Percentiles rank a stretch among this genome's conserved stretches.
These are phyloP conservation scores for Struthio camelus DNA, from an alignment of 2,113 vertebrate species.

Conservation along the genomic window DNA sequence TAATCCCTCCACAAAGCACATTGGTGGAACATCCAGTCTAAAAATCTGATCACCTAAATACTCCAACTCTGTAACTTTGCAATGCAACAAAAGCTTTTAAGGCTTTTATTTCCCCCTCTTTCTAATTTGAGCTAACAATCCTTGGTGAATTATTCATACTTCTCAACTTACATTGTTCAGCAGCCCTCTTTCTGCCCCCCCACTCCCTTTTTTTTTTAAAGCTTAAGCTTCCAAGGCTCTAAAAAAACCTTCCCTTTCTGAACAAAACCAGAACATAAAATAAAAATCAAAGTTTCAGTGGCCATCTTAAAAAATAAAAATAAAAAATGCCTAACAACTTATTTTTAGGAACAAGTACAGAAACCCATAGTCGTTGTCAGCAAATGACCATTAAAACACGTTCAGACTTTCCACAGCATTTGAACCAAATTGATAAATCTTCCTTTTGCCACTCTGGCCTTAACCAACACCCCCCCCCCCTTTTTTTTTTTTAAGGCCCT, in stretches of 20 bases:
- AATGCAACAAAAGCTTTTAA: slow-evolving; percentile 36
- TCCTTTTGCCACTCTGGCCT: no score
- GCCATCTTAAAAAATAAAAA: neutral
- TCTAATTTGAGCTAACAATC: slow-evolving; percentile 20
- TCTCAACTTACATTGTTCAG: neutral
- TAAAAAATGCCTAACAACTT: neutral
- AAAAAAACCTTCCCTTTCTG: neutral
- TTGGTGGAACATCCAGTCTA: neutral
- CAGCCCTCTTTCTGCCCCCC: neutral
- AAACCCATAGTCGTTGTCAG: neutral
- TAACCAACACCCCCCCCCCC: no score
- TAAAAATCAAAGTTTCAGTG: neutral
- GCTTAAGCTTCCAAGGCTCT: neutral
- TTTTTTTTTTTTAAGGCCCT: no score
- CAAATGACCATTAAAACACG: neutral
- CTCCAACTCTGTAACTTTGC: slow-evolving; percentile 32
- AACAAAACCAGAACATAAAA: neutral
- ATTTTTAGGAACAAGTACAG: neutral
- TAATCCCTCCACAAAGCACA: slow-evolving; percentile 51
- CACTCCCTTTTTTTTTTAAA: neutral
- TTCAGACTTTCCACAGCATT: no score
- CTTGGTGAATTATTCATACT: slow-evolving; percentile 52
- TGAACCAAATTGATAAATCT: no score
- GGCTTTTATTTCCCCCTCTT: neutral
- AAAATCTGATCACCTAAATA: slow-evolving; percentile 3